Evolutionary conservation across 2,888 invertebrate species (phyloP).

Genomic region (Lordiphosa fenestrarum): DNA sequence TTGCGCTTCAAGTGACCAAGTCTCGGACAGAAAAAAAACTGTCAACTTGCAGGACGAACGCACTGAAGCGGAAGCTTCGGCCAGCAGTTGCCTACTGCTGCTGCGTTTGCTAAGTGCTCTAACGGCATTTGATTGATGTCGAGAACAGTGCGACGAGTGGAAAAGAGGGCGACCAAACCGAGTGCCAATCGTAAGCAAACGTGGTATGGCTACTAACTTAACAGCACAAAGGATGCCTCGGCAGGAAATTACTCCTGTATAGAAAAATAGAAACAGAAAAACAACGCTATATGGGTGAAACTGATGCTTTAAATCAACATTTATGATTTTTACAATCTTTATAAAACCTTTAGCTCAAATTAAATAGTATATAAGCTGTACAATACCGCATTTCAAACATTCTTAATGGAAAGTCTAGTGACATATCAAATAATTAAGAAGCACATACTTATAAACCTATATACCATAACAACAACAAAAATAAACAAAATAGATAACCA

Average conservation of each 20-base stretch:
- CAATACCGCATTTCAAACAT: too few species aligned
- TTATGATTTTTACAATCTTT: too few species aligned
- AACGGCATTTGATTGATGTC: constrained; percentile 13
- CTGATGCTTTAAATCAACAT: too few species aligned
- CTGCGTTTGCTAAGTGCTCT: constrained; percentile 9
- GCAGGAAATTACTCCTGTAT: too few species aligned
- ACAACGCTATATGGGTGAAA: too few species aligned
- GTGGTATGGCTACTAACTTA: too few species aligned
- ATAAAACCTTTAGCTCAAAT: too few species aligned
- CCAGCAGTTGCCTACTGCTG: constrained; percentile 1
- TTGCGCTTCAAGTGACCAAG: constrained; percentile 61
- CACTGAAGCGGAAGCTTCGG: constrained; percentile 25
- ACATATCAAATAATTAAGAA: constrained; percentile 32
- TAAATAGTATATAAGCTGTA: too few species aligned
- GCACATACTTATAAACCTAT: constrained; percentile 16
- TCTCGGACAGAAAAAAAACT: constrained; percentile 25
- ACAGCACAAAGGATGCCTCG: too few species aligned
- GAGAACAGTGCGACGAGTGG: constrained; percentile 5
- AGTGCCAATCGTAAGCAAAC: too few species aligned
- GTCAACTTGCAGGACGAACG: constrained; percentile 23
- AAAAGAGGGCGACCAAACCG: constrained; percentile 4
- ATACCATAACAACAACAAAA: too few species aligned
- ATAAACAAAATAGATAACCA: constrained; percentile 5
- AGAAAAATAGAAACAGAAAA: too few species aligned
- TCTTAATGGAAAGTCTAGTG: constrained; percentile 4